Conservation (phyloP, 2,113 vertebrate genomes). For the Pardalotus punctatus region DNA sequence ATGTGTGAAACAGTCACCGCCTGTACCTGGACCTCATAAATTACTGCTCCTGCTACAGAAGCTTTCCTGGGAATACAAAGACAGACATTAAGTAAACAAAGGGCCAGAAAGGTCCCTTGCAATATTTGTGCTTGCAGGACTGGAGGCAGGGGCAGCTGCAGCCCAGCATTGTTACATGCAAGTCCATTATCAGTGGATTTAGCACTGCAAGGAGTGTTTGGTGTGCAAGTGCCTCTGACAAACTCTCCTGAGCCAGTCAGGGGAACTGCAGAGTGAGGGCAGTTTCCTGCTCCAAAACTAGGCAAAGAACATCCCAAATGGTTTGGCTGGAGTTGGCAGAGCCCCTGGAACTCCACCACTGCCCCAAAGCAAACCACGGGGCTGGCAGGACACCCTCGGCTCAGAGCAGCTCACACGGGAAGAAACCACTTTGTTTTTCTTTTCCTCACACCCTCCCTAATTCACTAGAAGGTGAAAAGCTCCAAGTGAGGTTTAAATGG, state of each 20-base stretch:
- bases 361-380: not conserved
- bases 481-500: not conserved
- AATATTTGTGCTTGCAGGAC: not conserved
- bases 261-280: not conserved
- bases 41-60: not conserved
- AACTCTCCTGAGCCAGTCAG: not conserved
- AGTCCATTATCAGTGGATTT: not conserved
- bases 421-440: not conserved
- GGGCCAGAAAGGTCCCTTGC: not conserved
- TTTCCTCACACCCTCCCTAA: not conserved
- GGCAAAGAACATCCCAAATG: not conserved
- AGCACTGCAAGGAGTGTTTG: not conserved
- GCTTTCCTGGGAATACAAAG: not conserved
- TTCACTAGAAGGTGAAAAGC: not conserved
- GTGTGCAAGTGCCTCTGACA: not conserved
- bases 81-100: not conserved
- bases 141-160: not conserved
- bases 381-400: not conserved
- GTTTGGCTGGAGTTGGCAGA: not conserved
- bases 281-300: not conserved
- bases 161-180: not conserved
- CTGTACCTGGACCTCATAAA: not conserved
- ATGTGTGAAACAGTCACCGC: fast-evolving
- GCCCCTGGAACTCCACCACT: not conserved
- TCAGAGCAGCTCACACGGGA: not conserved